These are phyloP conservation scores for Rhodeus uyekii DNA, from an alignment of 2,797 vertebrate species.

Conservation along the genomic window DNA sequence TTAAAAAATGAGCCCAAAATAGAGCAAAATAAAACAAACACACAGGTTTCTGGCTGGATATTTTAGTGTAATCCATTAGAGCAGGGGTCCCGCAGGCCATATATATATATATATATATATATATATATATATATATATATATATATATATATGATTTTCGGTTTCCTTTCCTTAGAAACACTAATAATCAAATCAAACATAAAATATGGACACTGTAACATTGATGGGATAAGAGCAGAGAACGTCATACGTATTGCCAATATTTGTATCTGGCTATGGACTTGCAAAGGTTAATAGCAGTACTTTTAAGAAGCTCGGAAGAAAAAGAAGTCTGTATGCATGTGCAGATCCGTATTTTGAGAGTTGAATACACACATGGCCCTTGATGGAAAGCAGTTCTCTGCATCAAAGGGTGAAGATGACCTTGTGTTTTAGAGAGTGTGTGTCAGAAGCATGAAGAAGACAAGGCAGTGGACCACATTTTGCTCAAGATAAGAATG, in stretches of 20 bases:
- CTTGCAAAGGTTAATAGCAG: neutral
- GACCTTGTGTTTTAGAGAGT: slow-evolving; percentile 34
- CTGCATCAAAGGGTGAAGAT: slow-evolving; percentile 51
- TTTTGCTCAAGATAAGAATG: slow-evolving; percentile 51
- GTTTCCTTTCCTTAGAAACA: neutral
- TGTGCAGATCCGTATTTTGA: neutral
- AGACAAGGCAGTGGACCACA: slow-evolving; percentile 46
- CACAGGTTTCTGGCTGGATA: neutral
- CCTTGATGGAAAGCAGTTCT: slow-evolving; percentile 58
- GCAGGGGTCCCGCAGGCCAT: neutral
- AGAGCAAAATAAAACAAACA: slow-evolving; percentile 43
- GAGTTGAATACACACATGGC: slow-evolving; percentile 34
- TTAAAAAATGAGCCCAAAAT: slow-evolving; percentile 63
- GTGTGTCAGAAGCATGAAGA: slow-evolving; percentile 4
- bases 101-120: too few relatives aligned
- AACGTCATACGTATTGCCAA: neutral
- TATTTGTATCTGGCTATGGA: neutral
- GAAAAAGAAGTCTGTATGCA: neutral
- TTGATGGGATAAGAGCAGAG: neutral
- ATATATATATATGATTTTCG: too few relatives aligned
- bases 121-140: too few relatives aligned
- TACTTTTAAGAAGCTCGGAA: neutral
- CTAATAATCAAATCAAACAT: neutral
- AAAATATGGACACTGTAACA: neutral
- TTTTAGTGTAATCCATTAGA: neutral